Base-by-base conservation (phyloP, 2,113 vertebrate species). In the Rissa tridactyla region DNA sequence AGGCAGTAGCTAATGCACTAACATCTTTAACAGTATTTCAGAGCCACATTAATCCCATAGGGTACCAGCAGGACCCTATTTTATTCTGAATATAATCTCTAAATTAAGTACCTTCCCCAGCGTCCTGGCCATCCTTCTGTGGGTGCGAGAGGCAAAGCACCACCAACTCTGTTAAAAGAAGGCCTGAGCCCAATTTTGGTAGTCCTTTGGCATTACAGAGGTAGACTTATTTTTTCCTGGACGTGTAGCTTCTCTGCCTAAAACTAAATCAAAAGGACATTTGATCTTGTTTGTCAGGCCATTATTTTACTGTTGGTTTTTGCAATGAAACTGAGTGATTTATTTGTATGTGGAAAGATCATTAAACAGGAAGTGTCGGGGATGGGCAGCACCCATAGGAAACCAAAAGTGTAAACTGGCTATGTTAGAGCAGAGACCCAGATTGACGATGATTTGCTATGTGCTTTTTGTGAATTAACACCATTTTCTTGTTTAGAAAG, bases 41-140 rank as follows among this genome's bases (percentile, higher is more conserved):
- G 90, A 88, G 92, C 20, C 51, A 86, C 42, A 22, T 66, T 77
- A 95, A 79, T 96, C 76, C 60, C 51, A 55, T 55, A 42, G 61
- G n/a, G 44, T 66, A 86, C n/a, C 68, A 88, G 51, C 46, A 78
- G 69, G 40, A 44, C 52, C 36, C 20, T 88, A 25, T 78, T 95
- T 72, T 78, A 46, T 80, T 90, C 76, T 90, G 71, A 72, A 93
- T 81, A 88, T 90, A 71, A 92, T 86, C 66, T 75, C 80, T 82
- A 58, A 78, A 62, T 75, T 91, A 90, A 92, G 71, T 86, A 84
- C 72, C n/a, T 89, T 71, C 38, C 70, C 81, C 44, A 57, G 80
- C 3, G 0, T 88, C 64, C 55, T 94, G 80, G 19, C 60, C 10
- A 1, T 66, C 51, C 55, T 73, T 66, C 85, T 86, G 32, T 66